phyloP scores from a whole-genome alignment of 2,797 vertebrate species.

The Coracias cyanogaster region DNA sequence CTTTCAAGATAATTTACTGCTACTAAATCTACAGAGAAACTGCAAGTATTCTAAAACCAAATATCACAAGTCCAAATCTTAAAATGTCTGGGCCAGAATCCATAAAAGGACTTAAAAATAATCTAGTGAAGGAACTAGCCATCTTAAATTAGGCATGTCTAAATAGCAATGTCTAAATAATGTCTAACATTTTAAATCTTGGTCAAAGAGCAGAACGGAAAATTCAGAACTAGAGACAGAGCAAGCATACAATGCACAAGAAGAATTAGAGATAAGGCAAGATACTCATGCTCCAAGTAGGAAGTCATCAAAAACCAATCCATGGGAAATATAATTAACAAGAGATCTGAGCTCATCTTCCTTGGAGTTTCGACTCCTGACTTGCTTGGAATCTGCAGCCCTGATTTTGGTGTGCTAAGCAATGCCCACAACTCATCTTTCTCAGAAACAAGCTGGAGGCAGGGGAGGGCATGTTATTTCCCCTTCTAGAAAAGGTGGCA shows the following conservation, averaged over 20 bases:
- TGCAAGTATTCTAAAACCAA: neutral
- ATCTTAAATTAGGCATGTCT: neutral
- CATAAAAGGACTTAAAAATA: neutral
- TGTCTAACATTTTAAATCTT: neutral
- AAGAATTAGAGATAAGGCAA: neutral
- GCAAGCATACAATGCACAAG: neutral
- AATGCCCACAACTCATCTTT: neutral
- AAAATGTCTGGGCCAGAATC: neutral
- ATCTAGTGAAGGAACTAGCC: neutral
- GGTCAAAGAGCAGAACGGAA: neutral
- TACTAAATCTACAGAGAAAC: neutral
- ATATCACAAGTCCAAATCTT: neutral
- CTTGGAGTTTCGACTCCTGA: neutral
- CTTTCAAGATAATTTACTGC: slow-evolving; percentile 4
- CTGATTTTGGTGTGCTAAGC: neutral
- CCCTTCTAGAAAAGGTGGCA: neutral
- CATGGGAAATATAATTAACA: neutral
- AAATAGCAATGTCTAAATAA: neutral
- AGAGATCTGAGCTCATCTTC: neutral
- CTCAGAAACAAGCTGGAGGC: neutral
- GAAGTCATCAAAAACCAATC: neutral
- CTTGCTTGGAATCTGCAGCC: neutral
- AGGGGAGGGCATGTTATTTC: neutral
- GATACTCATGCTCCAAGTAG: neutral
- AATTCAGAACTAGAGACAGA: neutral